Percentiles rank a stretch among this genome's conserved stretches.
phyloP scores from a whole-genome alignment of 2,797 vertebrate genomes.

The Clarias pachynema region DNA sequence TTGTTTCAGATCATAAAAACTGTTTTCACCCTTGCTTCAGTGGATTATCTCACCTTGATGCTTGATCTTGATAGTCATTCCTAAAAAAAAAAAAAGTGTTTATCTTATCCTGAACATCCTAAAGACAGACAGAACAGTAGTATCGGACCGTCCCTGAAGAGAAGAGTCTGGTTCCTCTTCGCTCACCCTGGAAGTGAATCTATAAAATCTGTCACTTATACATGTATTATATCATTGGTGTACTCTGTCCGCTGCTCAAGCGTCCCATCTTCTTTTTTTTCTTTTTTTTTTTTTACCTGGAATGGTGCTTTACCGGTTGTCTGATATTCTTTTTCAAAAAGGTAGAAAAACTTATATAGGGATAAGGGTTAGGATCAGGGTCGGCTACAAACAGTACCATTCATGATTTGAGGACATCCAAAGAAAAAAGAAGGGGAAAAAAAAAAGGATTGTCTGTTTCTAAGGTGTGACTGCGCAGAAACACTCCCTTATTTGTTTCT shows the following conservation, averaged over 20 bases:
- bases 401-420: too few species aligned
- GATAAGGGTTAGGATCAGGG: not conserved
- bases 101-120: too few species aligned
- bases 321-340: not conserved
- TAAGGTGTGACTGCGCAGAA: not conserved
- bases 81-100: not conserved
- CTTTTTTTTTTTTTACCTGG: not conserved
- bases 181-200: too few species aligned
- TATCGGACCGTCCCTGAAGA: too few species aligned
- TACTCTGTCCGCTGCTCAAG: too few species aligned
- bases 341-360: not conserved
- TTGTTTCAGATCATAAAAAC: not conserved
- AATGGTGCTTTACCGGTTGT: not conserved
- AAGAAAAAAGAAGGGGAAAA: not conserved
- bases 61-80: not conserved
- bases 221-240: too few species aligned
- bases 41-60: not conserved
- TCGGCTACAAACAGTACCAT: not conserved
- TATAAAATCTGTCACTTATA: too few species aligned
- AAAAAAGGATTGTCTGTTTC: not conserved
- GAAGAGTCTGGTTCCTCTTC: too few species aligned
- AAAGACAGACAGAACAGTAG: too few species aligned
- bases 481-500: slow-evolving; percentile 14
- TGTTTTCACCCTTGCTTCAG: not conserved
- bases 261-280: too few species aligned